These are phyloP conservation scores for Parus major DNA, from an alignment of 2,113 vertebrate species.

Conservation along the genomic window DNA sequence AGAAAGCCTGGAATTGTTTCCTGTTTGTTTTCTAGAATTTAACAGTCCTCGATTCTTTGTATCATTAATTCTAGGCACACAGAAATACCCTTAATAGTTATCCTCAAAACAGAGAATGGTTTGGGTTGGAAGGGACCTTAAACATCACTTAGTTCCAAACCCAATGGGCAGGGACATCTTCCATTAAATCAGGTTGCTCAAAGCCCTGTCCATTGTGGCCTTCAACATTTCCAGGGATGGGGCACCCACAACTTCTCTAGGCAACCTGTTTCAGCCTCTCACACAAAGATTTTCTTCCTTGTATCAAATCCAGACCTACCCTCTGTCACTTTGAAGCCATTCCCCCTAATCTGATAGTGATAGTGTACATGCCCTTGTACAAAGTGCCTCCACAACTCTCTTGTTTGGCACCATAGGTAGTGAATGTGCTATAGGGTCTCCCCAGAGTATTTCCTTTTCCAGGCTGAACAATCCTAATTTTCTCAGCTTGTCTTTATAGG, in stretches of 20 bases:
- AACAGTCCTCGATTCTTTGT: not conserved
- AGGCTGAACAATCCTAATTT: not conserved
- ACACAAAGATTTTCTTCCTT: not conserved
- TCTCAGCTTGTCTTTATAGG: not conserved
- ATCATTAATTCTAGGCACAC: not conserved
- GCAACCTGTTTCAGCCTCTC: not conserved
- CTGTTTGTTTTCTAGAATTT: slow-evolving; percentile 16
- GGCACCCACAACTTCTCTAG: not conserved
- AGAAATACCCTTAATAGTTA: not conserved
- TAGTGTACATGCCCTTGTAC: not conserved
- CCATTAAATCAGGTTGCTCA: not conserved
- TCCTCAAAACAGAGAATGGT: not conserved
- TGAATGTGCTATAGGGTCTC: not conserved
- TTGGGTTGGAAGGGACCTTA: not conserved
- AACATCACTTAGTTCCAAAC: not conserved
- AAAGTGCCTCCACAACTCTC: not conserved
- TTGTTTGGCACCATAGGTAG: not conserved
- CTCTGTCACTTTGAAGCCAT: not conserved
- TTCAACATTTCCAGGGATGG: not conserved
- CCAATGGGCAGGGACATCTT: not conserved
- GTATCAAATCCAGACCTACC: not conserved
- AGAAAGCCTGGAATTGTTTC: slow-evolving; percentile 25
- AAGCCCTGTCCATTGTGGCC: not conserved
- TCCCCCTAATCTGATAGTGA: not conserved
- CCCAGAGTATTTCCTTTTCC: not conserved